phyloP scores from a whole-genome alignment of 2,797 vertebrate genomes.

The Enteromius thamalakanensis region DNA sequence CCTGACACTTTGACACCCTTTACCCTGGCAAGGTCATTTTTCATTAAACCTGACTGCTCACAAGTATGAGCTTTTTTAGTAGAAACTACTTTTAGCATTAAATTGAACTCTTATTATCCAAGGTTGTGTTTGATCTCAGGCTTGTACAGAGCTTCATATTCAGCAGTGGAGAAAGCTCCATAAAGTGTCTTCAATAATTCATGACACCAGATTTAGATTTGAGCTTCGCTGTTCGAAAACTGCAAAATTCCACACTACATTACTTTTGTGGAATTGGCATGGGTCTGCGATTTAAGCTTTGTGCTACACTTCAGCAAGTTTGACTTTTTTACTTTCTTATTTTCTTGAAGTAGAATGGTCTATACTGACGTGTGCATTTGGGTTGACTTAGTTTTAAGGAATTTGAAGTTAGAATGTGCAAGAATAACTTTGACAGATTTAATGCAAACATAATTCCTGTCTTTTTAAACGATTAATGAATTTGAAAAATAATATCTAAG shows the following conservation, averaged over 20 bases:
- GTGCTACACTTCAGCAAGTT: conserved; percentile 67
- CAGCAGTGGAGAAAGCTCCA: conserved; percentile 73
- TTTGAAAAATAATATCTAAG: background rate
- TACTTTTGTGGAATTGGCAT: conserved; percentile 68
- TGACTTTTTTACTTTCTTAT: conserved; percentile 16
- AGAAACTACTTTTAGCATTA: conserved; percentile 69
- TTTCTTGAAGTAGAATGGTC: background rate
- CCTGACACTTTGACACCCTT: conserved; percentile 35
- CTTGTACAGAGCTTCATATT: conserved; percentile 72
- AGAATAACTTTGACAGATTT: background rate
- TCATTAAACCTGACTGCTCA: conserved; percentile 60
- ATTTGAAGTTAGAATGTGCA: background rate
- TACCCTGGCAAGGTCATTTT: conserved; percentile 48
- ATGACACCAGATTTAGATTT: conserved; percentile 79
- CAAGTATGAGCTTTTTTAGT: conserved; percentile 57
- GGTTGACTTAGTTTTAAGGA: background rate
- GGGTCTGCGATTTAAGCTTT: conserved; percentile 62
- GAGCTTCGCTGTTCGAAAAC: conserved; percentile 71
- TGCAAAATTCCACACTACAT: conserved; percentile 72
- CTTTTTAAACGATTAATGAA: background rate
- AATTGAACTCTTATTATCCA: conserved; percentile 67
- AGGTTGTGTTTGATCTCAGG: conserved; percentile 72
- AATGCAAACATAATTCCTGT: background rate
- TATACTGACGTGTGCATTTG: background rate
- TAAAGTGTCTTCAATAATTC: conserved; percentile 83